These are phyloP conservation scores for Himalopsyche tibetana DNA, from an alignment of 2,888 invertebrate species.

Conservation along the genomic window DNA sequence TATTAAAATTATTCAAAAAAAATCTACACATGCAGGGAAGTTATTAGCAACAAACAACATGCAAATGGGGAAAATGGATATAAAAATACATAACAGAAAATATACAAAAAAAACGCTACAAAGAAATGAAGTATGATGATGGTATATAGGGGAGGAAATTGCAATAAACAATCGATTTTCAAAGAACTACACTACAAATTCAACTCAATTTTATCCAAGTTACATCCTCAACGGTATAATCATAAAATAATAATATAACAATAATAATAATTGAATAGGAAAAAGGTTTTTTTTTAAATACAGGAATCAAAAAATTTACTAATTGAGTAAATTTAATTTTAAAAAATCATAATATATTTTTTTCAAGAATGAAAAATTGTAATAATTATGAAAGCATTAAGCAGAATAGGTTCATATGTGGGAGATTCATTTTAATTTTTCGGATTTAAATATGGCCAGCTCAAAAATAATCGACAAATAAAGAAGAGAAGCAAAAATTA, in stretches of 20 bases:
- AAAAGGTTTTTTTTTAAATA: conserved; percentile 36
- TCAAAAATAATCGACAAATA: conserved; percentile 63
- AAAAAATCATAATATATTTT: conserved; percentile 14
- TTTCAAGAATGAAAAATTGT: conserved; percentile 29
- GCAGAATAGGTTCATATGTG: conserved; percentile 66
- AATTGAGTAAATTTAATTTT: conserved; percentile 36
- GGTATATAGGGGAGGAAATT: conserved; percentile 39
- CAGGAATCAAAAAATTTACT: conserved; percentile 36
- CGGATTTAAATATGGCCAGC: conserved; percentile 62
- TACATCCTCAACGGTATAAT: conserved; percentile 41
- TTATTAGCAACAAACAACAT: conserved; percentile 35
- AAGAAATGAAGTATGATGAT: conserved; percentile 39
- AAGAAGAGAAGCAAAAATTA: conserved; percentile 64
- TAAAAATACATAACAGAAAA: conserved; percentile 47
- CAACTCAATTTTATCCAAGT: conserved; percentile 18
- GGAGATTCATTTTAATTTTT: conserved; percentile 52
- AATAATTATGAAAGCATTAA: conserved; percentile 60
- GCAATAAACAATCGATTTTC: conserved; percentile 65
- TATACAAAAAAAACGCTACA: conserved; percentile 49
- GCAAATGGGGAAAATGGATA: conserved; percentile 41
- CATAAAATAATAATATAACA: conserved; percentile 46
- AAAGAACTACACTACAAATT: conserved; percentile 63
- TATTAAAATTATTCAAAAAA: conserved; percentile 28
- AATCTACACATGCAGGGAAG: conserved; percentile 40
- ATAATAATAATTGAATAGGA: conserved; percentile 44